Base-by-base conservation (phyloP, 2,113 vertebrate genomes). In the Hymenochirus boettgeri region DNA sequence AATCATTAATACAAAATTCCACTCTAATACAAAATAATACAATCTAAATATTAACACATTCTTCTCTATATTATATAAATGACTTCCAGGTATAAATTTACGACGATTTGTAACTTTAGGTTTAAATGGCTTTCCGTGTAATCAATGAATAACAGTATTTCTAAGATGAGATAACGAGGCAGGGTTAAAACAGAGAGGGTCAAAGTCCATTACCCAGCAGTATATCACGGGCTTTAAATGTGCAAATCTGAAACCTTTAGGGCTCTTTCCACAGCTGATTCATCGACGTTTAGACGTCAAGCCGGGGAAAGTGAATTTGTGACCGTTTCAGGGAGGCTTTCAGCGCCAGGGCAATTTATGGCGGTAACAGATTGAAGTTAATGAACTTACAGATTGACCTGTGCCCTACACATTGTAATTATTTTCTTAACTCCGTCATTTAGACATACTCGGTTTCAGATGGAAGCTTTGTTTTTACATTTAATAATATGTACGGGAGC, bases 81-180 rank as follows among this genome's bases (percentile, higher is more conserved):
- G n/a, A n/a, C n/a, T n/a, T n/a, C n/a, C n/a, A n/a, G n/a, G n/a
- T n/a, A n/a, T n/a, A n/a, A n/a, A n/a, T n/a, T n/a, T n/a, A n/a
- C n/a, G n/a, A n/a, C n/a, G n/a, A n/a, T n/a, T n/a, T n/a, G n/a
- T n/a, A n/a, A n/a, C n/a, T n/a, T n/a, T 42, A 46, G 11, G 37
- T 62, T 5, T 7, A 50, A 51, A 35, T 51, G 47, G 59, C 47
- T 50, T 62, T 62, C 47, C 50, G 22, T 52, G 60, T 62, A 39
- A 62, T 62, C 47, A 62, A 62, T 62, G 31, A 52, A 52, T 62
- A 52, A 62, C 60, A 52, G 60, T 62, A 52, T 62, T 52, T 62
- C 60, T 52, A 62, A 62, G 52, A 62, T 62, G 47, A 52, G 50
- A 62, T 62, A 62, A 62, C 46, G 48, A 62, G 60, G 18, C 18